A percentile compares a stretch with the other conserved stretches of the same genome.
phyloP scores from a whole-genome alignment of 1,140 invertebrate genomes.

The Cecropterus lyciades region DNA sequence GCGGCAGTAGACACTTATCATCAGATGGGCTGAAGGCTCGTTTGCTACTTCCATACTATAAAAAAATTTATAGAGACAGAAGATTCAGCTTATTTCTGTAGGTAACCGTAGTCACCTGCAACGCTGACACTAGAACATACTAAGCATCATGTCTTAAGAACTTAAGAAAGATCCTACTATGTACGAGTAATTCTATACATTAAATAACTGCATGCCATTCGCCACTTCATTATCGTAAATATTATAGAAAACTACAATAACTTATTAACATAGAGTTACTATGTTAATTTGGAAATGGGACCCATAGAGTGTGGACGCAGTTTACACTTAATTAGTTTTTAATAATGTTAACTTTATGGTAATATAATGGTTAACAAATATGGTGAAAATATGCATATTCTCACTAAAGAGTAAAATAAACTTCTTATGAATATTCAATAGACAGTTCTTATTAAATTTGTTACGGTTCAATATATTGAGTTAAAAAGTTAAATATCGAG shows the following conservation, averaged over 20 bases:
- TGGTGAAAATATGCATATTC: constrained; percentile 27
- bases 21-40: no score
- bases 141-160: no score
- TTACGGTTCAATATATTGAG: constrained; percentile 3
- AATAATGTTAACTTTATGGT: constrained; percentile 30
- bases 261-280: constrained; percentile 7
- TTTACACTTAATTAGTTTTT: constrained; percentile 31
- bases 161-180: no score
- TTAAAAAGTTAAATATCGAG: no score
- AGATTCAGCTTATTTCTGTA: no score
- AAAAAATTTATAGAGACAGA: no score
- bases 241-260: background rate
- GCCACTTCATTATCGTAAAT: constrained; percentile 5
- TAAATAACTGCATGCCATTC: background rate
- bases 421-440: constrained; percentile 27
- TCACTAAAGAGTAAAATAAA: constrained; percentile 19
- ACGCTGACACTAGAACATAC: no score
- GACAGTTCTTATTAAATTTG: constrained; percentile 10
- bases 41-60: no score
- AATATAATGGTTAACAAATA: constrained; percentile 17
- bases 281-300: constrained; percentile 11
- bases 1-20: no score
- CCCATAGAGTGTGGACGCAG: constrained; percentile 18
- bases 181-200: no score
- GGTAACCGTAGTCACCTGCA: no score